Evolutionary conservation across 2,113 vertebrate species (phyloP).

Genomic region (Helogale parvula): DNA sequence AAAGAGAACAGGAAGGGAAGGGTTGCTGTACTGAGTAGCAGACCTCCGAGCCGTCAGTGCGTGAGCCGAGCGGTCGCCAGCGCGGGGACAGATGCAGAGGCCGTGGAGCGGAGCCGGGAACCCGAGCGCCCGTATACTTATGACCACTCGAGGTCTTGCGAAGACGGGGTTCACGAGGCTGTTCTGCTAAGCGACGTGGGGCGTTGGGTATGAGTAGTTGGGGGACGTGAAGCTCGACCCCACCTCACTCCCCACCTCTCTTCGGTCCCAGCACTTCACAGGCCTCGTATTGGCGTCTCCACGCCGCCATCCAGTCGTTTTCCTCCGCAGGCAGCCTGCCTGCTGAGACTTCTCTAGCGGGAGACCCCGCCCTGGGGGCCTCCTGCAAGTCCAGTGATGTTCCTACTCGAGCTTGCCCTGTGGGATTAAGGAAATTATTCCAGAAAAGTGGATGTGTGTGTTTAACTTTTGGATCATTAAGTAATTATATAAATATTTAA

Average conservation of each 20-base stretch:
- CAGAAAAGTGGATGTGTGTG: neutral
- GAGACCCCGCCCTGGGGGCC: neutral
- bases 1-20: neutral
- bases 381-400: neutral
- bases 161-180: neutral
- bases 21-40: no score
- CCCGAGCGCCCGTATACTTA: accelerated
- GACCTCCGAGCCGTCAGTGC: neutral
- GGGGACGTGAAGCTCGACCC: neutral
- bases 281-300: accelerated
- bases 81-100: neutral
- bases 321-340: neutral
- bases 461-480: neutral
- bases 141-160: neutral
- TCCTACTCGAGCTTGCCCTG: neutral
- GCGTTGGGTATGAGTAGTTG: neutral
- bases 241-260: neutral
- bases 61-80: neutral
- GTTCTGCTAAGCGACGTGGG: neutral
- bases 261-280: neutral
- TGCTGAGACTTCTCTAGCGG: neutral
- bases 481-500: neutral
- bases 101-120: neutral
- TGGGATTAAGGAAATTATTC: neutral
- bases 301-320: neutral